Conservation (phyloP, 2,888 invertebrate genomes). For the Acanthosepion esculentum region DNA sequence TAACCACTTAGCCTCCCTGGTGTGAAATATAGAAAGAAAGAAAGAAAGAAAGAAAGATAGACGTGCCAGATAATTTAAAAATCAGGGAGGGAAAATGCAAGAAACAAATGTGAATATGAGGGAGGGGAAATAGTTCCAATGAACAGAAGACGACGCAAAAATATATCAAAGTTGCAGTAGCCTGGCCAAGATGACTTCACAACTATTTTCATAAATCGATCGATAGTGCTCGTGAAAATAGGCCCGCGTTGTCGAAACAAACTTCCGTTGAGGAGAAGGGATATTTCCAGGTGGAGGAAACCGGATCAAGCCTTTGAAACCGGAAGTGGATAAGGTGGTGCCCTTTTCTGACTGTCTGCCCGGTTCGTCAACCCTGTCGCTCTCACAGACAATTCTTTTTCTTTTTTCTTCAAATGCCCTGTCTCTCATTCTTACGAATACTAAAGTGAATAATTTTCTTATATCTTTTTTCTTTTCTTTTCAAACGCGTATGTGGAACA, state of each 20-base stretch:
- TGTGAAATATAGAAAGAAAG: background rate
- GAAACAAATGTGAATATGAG: background rate
- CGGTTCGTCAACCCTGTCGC: background rate
- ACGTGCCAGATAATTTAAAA: background rate
- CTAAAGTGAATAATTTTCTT: background rate
- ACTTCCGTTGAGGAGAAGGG: background rate
- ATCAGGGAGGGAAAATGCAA: background rate
- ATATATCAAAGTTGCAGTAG: background rate
- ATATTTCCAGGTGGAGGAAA: background rate
- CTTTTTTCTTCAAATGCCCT: background rate
- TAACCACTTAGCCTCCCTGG: background rate
- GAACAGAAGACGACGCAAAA: background rate
- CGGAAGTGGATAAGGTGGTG: background rate
- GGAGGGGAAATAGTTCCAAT: too few relatives aligned
- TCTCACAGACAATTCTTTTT: too few relatives aligned
- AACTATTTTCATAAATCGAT: conserved; percentile 33
- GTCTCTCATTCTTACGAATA: background rate
- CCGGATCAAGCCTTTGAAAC: conserved; percentile 24
- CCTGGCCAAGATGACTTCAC: background rate
- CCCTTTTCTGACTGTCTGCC: background rate
- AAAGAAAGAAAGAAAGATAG: background rate
- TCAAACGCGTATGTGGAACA: background rate
- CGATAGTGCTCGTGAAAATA: background rate
- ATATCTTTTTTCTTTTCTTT: background rate
- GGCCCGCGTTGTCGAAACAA: background rate